Conservation (phyloP, 1,140 invertebrate species). For the Heliconius eleuchia region DNA sequence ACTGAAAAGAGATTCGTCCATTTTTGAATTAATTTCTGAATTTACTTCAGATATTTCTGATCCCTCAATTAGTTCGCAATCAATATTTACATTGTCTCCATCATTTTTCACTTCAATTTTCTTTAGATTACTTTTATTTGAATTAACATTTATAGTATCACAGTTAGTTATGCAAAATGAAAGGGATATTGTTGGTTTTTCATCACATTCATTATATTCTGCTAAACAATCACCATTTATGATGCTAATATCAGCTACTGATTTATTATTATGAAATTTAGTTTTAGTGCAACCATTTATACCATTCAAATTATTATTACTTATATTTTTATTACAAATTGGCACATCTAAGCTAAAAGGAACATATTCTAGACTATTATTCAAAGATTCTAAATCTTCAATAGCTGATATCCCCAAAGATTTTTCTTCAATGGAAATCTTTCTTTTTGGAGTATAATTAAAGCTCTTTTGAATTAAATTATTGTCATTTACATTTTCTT, state of each 20-base stretch:
- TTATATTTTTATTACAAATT: slow-evolving; percentile 10
- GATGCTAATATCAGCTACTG: slow-evolving; percentile 37
- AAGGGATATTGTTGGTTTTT: slow-evolving; percentile 47
- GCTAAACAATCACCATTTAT: slow-evolving; percentile 19
- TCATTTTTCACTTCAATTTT: slow-evolving; percentile 47
- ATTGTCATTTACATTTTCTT: slow-evolving; percentile 27
- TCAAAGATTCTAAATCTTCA: slow-evolving; percentile 42
- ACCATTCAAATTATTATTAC: slow-evolving; percentile 15
- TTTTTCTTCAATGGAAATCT: slow-evolving; percentile 20
- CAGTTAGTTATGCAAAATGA: slow-evolving; percentile 55
- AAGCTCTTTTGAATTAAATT: slow-evolving; percentile 6
- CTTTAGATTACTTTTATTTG: slow-evolving; percentile 55
- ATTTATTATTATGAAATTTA: slow-evolving; percentile 29
- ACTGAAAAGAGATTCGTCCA: slow-evolving; percentile 29
- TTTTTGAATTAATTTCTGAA: slow-evolving; percentile 41
- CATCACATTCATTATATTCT: slow-evolving; percentile 39
- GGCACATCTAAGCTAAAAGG: slow-evolving; percentile 13
- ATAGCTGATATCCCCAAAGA: slow-evolving; percentile 49
- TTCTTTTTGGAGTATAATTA: not conserved
- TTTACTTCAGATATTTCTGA: slow-evolving; percentile 44
- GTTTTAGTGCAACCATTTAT: slow-evolving; percentile 35
- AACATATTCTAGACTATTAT: slow-evolving; percentile 21
- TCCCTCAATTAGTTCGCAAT: slow-evolving; percentile 54
- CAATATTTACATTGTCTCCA: slow-evolving; percentile 48
- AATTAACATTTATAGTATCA: slow-evolving; percentile 50